Evolutionary conservation across 37 sponge, comb jelly and placozoan species (phyloP), one percentile per base, ranked within the genome.

Genomic region (Corticium candelabrum): DNA sequence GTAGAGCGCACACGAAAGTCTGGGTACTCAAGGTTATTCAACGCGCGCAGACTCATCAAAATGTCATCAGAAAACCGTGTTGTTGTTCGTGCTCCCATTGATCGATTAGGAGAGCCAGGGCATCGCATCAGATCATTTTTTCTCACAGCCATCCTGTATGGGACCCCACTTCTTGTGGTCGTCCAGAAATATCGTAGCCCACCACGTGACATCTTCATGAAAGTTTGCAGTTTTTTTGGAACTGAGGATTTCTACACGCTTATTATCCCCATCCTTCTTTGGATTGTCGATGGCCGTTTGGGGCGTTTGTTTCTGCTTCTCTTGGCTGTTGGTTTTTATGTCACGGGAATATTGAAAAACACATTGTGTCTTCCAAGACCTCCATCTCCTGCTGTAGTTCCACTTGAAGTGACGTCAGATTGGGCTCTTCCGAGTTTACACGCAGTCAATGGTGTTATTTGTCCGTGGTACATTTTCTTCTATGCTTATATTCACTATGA

Each of bases 391-490:
- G 82, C 87, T 1, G 75, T 84, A 3, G 40, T 56, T 0, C 88
- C 88, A 40, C 81, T 83, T 1, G 69, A 80, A 27, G 80, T 69
- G 4, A 79, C 80, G 77, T 39, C 68, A 4, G 88, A 87, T 73
- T 87, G 88, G 88, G 56, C 72, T 11, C 40, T 87, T 38, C 88
- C 88, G 0, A 84, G 84, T 62, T 84, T 83, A 78, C 88, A 87
- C 34, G 84, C 88, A 3, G 67, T 87, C 0, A 79, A 81, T 11
- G 73, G 77, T 68, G 84, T 84, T 39, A 80, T 68, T 37, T 38
- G 82, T 3, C 88, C 88, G 34, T 87, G 88, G 88, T 87, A 83
- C 81, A 74, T 87, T 0, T 87, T 83, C 83, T 80, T 80, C 76
- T 50, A 50, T 21, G n/a, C 4, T n/a, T 82, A 86, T 39, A 30